Conservation (phyloP, 2,797 vertebrate genomes). For the Glossophaga mutica region DNA sequence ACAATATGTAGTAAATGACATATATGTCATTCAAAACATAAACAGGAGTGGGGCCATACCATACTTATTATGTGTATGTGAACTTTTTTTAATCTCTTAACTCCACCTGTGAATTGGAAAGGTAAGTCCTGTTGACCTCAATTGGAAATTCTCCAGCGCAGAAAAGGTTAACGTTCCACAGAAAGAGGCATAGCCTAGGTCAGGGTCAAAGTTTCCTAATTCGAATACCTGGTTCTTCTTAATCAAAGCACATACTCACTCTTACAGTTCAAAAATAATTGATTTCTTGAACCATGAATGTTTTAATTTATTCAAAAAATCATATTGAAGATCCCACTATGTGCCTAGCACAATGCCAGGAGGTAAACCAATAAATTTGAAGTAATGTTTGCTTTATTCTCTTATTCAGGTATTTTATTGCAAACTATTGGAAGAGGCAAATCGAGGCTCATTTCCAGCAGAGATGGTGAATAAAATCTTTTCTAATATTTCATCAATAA, state of each 20-base stretch:
- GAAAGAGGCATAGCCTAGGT: neutral
- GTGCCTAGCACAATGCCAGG: neutral
- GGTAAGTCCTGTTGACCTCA: neutral
- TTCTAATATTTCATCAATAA: conserved; percentile 97
- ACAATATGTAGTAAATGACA: neutral
- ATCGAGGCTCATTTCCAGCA: conserved; percentile 92
- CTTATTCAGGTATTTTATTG: conserved; percentile 90
- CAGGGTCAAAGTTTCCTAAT: neutral
- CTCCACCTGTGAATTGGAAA: neutral
- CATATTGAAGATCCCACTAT: neutral
- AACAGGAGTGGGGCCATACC: neutral
- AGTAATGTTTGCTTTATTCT: conserved; percentile 41
- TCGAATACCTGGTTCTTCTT: neutral
- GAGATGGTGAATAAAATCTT: conserved; percentile 98
- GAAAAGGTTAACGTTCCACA: neutral
- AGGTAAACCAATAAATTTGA: neutral
- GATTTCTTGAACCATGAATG: neutral
- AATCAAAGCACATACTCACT: neutral
- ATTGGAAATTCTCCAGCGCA: neutral
- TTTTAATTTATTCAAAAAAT: neutral
- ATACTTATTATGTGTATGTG: neutral
- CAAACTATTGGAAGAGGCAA: conserved; percentile 93
- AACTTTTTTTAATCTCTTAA: conserved; percentile 8
- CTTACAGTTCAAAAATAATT: neutral
- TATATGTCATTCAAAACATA: neutral